These are phyloP conservation scores for Zelleria hepariella DNA, from an alignment of 2,888 invertebrate genomes.

Conservation along the genomic window DNA sequence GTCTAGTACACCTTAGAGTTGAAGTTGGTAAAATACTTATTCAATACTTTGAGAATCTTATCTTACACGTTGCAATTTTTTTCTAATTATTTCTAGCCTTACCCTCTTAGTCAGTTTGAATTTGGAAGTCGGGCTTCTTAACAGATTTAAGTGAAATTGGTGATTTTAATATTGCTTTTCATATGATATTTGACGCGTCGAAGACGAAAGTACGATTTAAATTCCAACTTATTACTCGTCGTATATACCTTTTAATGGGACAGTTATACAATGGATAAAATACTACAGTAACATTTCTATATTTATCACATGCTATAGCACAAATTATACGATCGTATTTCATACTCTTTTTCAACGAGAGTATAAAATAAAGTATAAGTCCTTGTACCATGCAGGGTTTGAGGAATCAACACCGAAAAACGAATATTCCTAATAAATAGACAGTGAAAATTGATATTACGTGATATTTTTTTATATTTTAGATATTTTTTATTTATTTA, in stretches of 20 bases:
- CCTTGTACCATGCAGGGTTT: slow-evolving; percentile 36
- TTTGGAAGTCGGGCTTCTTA: slow-evolving; percentile 44
- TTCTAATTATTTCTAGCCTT: slow-evolving; percentile 61
- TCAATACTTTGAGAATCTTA: slow-evolving; percentile 61
- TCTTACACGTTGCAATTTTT: slow-evolving; percentile 52
- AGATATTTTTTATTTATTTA: slow-evolving; percentile 27
- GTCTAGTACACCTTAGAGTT: slow-evolving; percentile 55
- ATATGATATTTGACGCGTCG: background rate
- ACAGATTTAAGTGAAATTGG: slow-evolving; percentile 6
- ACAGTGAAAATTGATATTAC: slow-evolving; percentile 70
- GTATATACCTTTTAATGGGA: background rate
- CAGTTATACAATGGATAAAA: slow-evolving; percentile 27
- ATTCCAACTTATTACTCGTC: background rate
- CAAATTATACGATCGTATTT: background rate
- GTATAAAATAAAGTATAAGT: slow-evolving; percentile 52
- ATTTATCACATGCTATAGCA: slow-evolving; percentile 62
- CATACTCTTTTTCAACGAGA: background rate
- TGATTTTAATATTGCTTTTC: slow-evolving; percentile 1
- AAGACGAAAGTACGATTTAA: slow-evolving; percentile 1
- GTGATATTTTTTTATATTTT: slow-evolving; percentile 48
- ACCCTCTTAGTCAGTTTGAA: slow-evolving; percentile 34
- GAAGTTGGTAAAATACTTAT: slow-evolving; percentile 69
- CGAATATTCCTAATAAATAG: slow-evolving; percentile 64
- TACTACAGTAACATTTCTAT: slow-evolving; percentile 50
- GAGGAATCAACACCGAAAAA: slow-evolving; percentile 71